These are phyloP conservation scores for Actenoides hombroni DNA, from an alignment of 2,113 vertebrate genomes.

Conservation along the genomic window DNA sequence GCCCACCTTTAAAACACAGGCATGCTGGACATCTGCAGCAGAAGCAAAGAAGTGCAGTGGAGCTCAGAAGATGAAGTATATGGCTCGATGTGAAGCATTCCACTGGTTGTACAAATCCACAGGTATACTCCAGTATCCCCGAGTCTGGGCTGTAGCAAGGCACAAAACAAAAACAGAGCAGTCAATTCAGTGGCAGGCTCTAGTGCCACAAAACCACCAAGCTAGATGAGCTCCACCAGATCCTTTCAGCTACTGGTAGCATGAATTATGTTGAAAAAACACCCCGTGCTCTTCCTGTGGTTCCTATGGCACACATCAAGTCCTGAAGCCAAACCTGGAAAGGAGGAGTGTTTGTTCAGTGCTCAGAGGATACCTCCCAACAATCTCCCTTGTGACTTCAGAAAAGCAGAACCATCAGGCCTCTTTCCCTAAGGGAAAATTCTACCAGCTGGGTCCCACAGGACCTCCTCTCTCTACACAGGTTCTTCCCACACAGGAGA, in stretches of 20 bases:
- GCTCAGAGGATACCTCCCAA: not conserved
- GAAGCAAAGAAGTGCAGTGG: not conserved
- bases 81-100: not conserved
- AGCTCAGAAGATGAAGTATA: not conserved
- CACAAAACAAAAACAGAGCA: fast-evolving
- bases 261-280: not conserved
- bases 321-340: not conserved
- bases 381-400: not conserved
- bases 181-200: not conserved
- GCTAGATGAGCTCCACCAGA: not conserved
- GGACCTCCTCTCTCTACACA: not conserved
- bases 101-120: not conserved
- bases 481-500: not conserved
- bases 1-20: slow-evolving; percentile 6
- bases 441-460: not conserved
- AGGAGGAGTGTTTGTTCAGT: not conserved
- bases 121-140: not conserved
- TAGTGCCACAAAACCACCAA: not conserved
- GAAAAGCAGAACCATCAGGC: not conserved
- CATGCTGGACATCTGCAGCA: not conserved
- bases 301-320: not conserved
- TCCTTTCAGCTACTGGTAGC: not conserved
- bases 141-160: not conserved
- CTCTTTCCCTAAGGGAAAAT: not conserved
- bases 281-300: fast-evolving